A percentile compares a stretch with the other conserved stretches of the same genome.
Evolutionary conservation across 2,888 invertebrate genomes (phyloP).

Genomic region (Ptychoptera albimana): DNA sequence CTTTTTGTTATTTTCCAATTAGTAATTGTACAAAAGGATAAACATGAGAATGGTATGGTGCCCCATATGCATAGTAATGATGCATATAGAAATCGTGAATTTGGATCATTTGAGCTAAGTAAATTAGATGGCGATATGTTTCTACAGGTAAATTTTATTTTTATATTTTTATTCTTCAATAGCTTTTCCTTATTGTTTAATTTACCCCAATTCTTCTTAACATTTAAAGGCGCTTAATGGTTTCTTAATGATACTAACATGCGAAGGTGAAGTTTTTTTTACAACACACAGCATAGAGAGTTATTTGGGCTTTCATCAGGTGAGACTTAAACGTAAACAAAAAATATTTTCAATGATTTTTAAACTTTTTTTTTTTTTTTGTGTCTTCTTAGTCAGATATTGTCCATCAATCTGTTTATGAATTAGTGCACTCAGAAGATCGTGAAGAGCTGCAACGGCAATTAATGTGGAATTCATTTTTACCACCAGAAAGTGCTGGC

Average conservation of each 20-base stretch:
- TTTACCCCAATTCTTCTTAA: slow-evolving; percentile 10
- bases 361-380: slow-evolving; percentile 10
- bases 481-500: slow-evolving; percentile 42
- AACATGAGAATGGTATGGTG: slow-evolving; percentile 65
- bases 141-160: slow-evolving; percentile 55
- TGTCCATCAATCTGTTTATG: slow-evolving; percentile 98
- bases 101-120: slow-evolving; percentile 77
- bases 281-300: slow-evolving; percentile 99
- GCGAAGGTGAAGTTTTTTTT: slow-evolving; percentile 99
- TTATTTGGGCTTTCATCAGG: slow-evolving; percentile 99
- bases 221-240: slow-evolving; percentile 93
- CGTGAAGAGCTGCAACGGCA: slow-evolving; percentile 93
- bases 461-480: slow-evolving; percentile 86
- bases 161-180: slow-evolving; percentile 5
- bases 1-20: slow-evolving; percentile 18
- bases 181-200: too few species aligned
- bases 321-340: slow-evolving; percentile 31
- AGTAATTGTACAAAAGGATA: slow-evolving; percentile 92
- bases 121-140: slow-evolving; percentile 90
- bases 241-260: slow-evolving; percentile 95
- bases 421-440: slow-evolving; percentile 97
- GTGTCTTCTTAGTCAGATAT: slow-evolving; percentile 81
- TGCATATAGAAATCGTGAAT: slow-evolving; percentile 46
- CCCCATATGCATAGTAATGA: slow-evolving; percentile 45
- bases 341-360: slow-evolving; percentile 27